phyloP scores from a whole-genome alignment of 2,888 invertebrate species.

The Cryptophagus acutangulus region DNA sequence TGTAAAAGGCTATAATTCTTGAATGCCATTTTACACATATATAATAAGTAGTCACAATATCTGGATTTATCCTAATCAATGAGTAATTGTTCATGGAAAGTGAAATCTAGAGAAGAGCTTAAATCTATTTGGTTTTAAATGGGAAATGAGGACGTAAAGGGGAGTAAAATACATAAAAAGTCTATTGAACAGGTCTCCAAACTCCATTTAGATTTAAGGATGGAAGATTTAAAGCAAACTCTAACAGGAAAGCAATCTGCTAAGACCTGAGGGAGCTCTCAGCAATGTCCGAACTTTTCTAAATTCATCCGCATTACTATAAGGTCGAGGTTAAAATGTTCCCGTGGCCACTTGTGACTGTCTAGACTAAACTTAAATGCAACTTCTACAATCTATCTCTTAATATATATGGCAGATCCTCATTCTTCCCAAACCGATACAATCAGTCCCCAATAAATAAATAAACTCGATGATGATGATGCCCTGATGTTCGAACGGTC shows the following conservation, averaged over 20 bases:
- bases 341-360: slow-evolving; percentile 12
- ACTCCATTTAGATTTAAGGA: slow-evolving; percentile 20
- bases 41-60: too few relatives aligned
- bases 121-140: slow-evolving; percentile 1
- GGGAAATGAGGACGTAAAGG: not conserved
- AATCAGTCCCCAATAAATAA: too few relatives aligned
- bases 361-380: too few relatives aligned
- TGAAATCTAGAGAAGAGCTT: slow-evolving; percentile 1
- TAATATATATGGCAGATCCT: too few relatives aligned
- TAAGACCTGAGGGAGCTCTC: slow-evolving; percentile 16
- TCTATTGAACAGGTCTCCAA: slow-evolving; percentile 5
- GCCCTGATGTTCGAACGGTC: too few relatives aligned
- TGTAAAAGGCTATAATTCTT: too few relatives aligned
- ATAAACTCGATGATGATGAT: too few relatives aligned
- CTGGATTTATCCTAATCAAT: too few relatives aligned
- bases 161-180: slow-evolving; percentile 2
- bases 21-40: too few relatives aligned
- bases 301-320: slow-evolving; percentile 11
- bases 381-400: too few relatives aligned
- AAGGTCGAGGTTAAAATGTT: slow-evolving; percentile 6
- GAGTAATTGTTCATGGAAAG: too few relatives aligned
- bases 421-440: too few relatives aligned
- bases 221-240: slow-evolving; percentile 17
- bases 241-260: slow-evolving; percentile 17
- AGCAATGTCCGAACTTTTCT: slow-evolving; percentile 18